Evolutionary conservation across 1,140 invertebrate species (phyloP).

Genomic region (Drosophila subobscura): DNA sequence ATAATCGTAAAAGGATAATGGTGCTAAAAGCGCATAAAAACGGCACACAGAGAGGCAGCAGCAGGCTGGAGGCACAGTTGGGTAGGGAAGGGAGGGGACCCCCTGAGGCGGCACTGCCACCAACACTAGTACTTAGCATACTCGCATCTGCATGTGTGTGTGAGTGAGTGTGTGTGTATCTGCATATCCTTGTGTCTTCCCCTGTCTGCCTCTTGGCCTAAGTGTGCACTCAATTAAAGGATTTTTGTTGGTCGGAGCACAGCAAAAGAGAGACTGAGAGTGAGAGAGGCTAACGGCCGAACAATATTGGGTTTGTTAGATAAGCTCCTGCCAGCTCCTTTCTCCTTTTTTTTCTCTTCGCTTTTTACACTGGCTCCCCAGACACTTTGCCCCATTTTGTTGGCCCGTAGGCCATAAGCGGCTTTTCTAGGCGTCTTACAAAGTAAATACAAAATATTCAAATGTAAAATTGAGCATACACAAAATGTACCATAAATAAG

Average conservation of each 20-base stretch:
- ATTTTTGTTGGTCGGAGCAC: slow-evolving; percentile 47
- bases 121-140: too few relatives aligned
- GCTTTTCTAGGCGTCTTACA: too few relatives aligned
- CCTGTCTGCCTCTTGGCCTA: slow-evolving; percentile 50
- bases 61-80: background rate
- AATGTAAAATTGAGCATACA: too few relatives aligned
- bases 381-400: too few relatives aligned
- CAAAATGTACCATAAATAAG: too few relatives aligned
- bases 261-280: background rate
- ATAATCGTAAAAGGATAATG: slow-evolving; percentile 82
- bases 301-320: slow-evolving; percentile 51
- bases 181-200: slow-evolving; percentile 2
- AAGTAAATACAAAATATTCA: too few relatives aligned
- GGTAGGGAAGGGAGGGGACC: background rate
- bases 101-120: slow-evolving; percentile 15
- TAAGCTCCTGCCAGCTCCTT: slow-evolving; percentile 24
- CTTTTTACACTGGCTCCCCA: background rate
- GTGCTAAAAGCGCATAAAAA: slow-evolving; percentile 81
- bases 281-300: slow-evolving; percentile 41
- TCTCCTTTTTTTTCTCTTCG: background rate
- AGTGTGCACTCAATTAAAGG: slow-evolving; percentile 81
- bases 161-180: slow-evolving; percentile 4
- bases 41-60: slow-evolving; percentile 32
- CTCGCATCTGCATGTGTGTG: background rate
- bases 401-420: too few relatives aligned